These are phyloP conservation scores for Oxytorus armatus DNA, from an alignment of 2,888 invertebrate species.

Conservation along the genomic window DNA sequence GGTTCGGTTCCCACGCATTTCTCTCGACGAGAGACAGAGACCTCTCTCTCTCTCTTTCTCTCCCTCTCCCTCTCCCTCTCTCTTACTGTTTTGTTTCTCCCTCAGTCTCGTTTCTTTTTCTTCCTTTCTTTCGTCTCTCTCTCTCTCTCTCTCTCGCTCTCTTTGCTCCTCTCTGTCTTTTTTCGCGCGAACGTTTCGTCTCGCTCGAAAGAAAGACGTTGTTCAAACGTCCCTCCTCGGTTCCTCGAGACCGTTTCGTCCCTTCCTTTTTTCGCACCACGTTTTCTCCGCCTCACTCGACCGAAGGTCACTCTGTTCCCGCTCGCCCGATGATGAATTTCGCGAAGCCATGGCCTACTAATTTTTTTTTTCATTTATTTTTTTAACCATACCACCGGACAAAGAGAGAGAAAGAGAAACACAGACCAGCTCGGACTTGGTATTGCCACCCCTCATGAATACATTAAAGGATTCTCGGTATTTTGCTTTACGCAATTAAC, in stretches of 20 bases:
- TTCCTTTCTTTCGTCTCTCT: slow-evolving; percentile 70
- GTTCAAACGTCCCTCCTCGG: slow-evolving; percentile 54
- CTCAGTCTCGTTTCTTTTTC: slow-evolving; percentile 24
- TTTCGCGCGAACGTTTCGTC: slow-evolving; percentile 45
- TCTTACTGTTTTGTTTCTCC: slow-evolving; percentile 35
- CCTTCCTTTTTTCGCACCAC: slow-evolving; percentile 52
- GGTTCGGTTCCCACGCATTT: slow-evolving; percentile 81
- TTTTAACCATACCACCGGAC: slow-evolving; percentile 2
- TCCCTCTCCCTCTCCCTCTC: slow-evolving; percentile 40
- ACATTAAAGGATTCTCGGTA: slow-evolving; percentile 57
- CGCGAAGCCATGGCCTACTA: slow-evolving; percentile 77
- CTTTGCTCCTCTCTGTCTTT: neutral
- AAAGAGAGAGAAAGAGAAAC: neutral
- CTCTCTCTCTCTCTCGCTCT: slow-evolving; percentile 24
- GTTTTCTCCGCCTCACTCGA: slow-evolving; percentile 21
- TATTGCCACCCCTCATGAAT: slow-evolving; percentile 42
- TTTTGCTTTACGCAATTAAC: slow-evolving; percentile 42
- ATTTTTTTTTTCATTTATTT: slow-evolving; percentile 48
- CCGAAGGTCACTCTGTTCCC: slow-evolving; percentile 72
- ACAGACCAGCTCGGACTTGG: slow-evolving; percentile 10
- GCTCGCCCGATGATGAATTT: slow-evolving; percentile 71
- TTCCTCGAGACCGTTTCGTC: slow-evolving; percentile 59
- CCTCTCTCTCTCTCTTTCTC: slow-evolving; percentile 9
- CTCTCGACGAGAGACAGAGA: slow-evolving; percentile 71
- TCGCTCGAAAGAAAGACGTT: slow-evolving; percentile 53